Percentiles rank a stretch among this genome's conserved stretches.
Conservation (phyloP, 2,797 vertebrate species). For the Sphenopsis melanotis region DNA sequence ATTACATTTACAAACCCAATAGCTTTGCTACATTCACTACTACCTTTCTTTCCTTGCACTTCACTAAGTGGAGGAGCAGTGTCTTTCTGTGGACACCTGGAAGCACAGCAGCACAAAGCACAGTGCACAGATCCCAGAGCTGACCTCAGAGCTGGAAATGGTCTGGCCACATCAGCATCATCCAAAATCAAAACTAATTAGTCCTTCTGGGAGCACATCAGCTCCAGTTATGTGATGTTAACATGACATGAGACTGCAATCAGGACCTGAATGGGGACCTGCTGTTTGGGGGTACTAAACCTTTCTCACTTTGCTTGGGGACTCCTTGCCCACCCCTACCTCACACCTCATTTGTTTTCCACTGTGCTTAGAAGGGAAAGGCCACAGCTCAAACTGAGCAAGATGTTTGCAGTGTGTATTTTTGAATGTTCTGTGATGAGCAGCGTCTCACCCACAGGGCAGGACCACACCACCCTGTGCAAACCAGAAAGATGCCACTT, state of each 20-base stretch:
- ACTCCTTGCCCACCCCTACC: background rate
- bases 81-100: background rate
- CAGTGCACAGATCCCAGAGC: background rate
- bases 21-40: background rate
- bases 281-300: background rate
- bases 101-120: background rate
- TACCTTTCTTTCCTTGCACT: background rate
- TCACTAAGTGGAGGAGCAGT: background rate
- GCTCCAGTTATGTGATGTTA: background rate
- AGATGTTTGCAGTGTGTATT: background rate
- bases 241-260: background rate
- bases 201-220: background rate
- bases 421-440: background rate
- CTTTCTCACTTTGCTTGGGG: background rate
- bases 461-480: background rate
- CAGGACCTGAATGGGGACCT: background rate
- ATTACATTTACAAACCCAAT: background rate
- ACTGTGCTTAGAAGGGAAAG: background rate
- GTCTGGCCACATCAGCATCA: background rate
- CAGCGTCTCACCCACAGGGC: background rate
- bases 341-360: background rate
- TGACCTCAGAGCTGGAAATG: background rate
- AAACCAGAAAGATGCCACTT: background rate
- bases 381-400: background rate
- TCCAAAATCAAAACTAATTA: conserved; percentile 9